Conservation (phyloP, 92 coral and sea anemone genomes). For the Anthopleura xanthogrammica region DNA sequence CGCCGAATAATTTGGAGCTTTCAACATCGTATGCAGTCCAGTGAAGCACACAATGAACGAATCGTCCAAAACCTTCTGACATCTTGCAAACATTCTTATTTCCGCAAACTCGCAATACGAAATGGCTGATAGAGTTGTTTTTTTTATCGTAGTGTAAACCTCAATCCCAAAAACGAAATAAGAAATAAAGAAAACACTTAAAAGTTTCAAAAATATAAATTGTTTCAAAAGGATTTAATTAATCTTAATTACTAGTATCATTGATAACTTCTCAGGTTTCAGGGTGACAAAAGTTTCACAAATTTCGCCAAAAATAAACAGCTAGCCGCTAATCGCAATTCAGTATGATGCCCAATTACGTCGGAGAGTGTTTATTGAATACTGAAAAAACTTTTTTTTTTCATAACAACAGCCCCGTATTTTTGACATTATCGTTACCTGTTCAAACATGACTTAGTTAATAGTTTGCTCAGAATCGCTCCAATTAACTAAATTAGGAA, state of each 20-base stretch:
- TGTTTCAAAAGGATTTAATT: no score
- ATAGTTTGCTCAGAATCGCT: slow-evolving; percentile 19
- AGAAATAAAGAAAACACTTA: no score
- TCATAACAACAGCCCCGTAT: neutral
- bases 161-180: no score
- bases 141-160: no score
- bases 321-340: neutral
- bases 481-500: slow-evolving; percentile 26
- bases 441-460: neutral
- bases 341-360: neutral
- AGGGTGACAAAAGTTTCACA: no score
- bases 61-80: slow-evolving; percentile 18
- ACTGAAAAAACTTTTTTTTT: neutral
- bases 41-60: slow-evolving; percentile 19
- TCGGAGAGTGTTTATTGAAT: neutral
- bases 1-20: slow-evolving; percentile 13
- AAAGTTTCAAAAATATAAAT: no score
- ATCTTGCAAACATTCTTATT: neutral
- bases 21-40: slow-evolving; percentile 20
- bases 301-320: neutral
- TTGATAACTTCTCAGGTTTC: no score
- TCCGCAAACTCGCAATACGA: no score
- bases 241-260: no score
- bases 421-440: slow-evolving; percentile 11
- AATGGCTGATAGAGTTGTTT: no score